A percentile compares a stretch with the other conserved stretches of the same genome.
phyloP scores from a whole-genome alignment of 2,797 vertebrate species.

The Lagocephalus sceleratus region DNA sequence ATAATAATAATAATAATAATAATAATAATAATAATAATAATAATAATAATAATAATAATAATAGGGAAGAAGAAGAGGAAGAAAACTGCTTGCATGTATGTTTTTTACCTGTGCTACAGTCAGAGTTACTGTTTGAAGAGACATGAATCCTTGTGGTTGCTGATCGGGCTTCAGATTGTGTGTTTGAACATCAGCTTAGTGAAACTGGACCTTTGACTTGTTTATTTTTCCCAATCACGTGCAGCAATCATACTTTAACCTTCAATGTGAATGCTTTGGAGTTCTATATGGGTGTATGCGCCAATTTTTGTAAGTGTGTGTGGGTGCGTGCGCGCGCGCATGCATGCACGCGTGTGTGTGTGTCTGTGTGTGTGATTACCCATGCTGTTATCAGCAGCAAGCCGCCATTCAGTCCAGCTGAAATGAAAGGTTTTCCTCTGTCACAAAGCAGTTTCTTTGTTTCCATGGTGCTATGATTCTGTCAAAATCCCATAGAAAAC shows the following conservation, averaged over 20 bases:
- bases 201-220: slow-evolving; percentile 64
- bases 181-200: slow-evolving; percentile 54
- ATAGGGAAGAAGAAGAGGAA: not conserved
- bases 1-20: too few relatives aligned
- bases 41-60: too few relatives aligned
- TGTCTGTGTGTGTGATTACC: slow-evolving; percentile 63
- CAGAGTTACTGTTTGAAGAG: slow-evolving; percentile 26
- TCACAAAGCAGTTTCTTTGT: slow-evolving; percentile 84
- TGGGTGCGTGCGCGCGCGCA: slow-evolving; percentile 42
- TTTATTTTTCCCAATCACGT: slow-evolving; percentile 66
- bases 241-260: slow-evolving; percentile 67
- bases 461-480: slow-evolving; percentile 94
- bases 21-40: too few relatives aligned
- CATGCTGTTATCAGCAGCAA: slow-evolving; percentile 75
- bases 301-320: slow-evolving; percentile 22
- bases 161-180: slow-evolving; percentile 56
- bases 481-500: slow-evolving; percentile 91
- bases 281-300: slow-evolving; percentile 22
- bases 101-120: slow-evolving; percentile 19
- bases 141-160: slow-evolving; percentile 33
- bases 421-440: slow-evolving; percentile 77
- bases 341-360: slow-evolving; percentile 16
- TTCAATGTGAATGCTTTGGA: slow-evolving; percentile 44
- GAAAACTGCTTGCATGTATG: slow-evolving; percentile 1
- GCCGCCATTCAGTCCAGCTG: slow-evolving; percentile 64